Evolutionary conservation across 1,140 invertebrate species (phyloP), one percentile per base, ranked within the genome.

Genomic region (Holcopasites calliopsidis): DNA sequence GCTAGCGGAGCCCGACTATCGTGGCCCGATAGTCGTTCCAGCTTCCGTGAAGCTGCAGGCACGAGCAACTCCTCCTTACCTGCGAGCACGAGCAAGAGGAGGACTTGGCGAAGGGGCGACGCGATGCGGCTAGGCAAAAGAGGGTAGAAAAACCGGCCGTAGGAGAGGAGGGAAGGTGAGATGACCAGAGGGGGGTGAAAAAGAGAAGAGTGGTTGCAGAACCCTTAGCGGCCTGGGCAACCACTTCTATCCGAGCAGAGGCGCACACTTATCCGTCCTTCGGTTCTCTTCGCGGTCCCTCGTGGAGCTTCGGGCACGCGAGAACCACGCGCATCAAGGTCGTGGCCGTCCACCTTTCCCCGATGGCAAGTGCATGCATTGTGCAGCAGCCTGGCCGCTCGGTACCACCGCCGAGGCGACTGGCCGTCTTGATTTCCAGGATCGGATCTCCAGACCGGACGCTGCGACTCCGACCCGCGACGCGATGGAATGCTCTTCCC

Each of bases 281-380:
- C 90, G 89, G 68, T 28, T 44, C 31, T 26, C n/a, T 73, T 85
- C 91, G 90, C 58, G 28, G 18, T 3, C 5, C 31, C 33, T 91
- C 90, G 90, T 85, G 13, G 21, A 33, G n/a, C 18, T 74, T 91
- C 91, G 91, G 91, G 91, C 91, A 92, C 91, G 91, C 91, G 91
- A 91, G 89, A 90, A 88, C 89, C 91, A 92, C 91, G 91, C 91
- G 91, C 87, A 91, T 88, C 91, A 92, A 92, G 91, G 91, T 90
- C 91, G 90, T 79, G 87, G 83, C 84, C 88, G 87, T 91, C 87
- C 77, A 90, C 90, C 89, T 90, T 88, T 88, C 86, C 84, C 80
- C 79, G 77, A 82, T 76, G 76, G 85, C 86, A 86, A 85, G 85
- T 87, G 86, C 80, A 88, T 69, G 84, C 70, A 80, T 82, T 82